phyloP scores from a whole-genome alignment of 2,797 vertebrate species.

The Squalus acanthias region DNA sequence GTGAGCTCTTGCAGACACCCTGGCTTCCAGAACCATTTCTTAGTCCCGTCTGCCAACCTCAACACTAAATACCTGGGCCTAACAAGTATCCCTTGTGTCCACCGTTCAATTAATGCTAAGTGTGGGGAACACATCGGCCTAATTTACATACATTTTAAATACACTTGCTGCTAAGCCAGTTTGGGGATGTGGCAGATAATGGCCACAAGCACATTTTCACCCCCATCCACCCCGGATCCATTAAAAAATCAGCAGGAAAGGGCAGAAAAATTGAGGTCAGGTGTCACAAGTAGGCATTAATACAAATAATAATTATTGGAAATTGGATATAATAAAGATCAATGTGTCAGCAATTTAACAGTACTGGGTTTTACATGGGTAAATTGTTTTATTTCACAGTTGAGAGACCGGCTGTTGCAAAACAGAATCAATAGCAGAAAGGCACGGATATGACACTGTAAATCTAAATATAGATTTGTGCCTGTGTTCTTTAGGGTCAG shows the following conservation, averaged over 20 bases:
- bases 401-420: not conserved
- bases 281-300: not conserved
- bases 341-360: not conserved
- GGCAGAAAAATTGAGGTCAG: not conserved
- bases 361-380: not conserved
- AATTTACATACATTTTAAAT: not conserved
- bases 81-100: not conserved
- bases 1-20: not conserved
- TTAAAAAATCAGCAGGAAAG: not conserved
- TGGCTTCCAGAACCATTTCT: not conserved
- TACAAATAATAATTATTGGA: not conserved
- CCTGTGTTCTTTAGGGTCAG: not conserved
- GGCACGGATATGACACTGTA: not conserved
- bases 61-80: not conserved
- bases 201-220: not conserved
- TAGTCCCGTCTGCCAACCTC: not conserved
- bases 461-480: slow-evolving; percentile 28
- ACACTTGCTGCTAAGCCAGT: not conserved
- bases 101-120: not conserved
- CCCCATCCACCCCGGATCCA: not conserved
- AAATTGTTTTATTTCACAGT: not conserved
- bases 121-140: not conserved
- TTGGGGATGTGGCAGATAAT: not conserved
- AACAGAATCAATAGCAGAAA: not conserved
- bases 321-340: slow-evolving; percentile 1